phyloP scores from a whole-genome alignment of 30 jellyfish, hydroid and myxozoan species.

The Pseudorhiza aurosa region DNA sequence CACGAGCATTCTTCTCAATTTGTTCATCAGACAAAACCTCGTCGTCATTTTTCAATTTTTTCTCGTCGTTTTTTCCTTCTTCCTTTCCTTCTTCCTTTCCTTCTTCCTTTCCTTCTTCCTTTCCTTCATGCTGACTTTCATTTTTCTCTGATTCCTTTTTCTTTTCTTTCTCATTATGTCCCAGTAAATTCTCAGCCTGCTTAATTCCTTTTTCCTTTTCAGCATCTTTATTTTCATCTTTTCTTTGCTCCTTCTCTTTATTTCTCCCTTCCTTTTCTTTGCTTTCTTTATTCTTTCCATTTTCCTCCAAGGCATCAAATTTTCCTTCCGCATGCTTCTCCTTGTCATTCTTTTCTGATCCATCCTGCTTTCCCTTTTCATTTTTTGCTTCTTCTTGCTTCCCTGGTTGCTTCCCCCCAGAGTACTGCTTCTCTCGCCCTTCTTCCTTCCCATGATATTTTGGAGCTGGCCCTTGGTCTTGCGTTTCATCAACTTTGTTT shows the following conservation, averaged over 20 bases:
- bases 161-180: constrained; percentile 34
- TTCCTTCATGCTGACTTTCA: background rate
- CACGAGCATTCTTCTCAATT: constrained; percentile 82
- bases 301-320: constrained; percentile 39
- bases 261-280: constrained; percentile 3
- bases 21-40: constrained; percentile 76
- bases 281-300: background rate
- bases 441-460: background rate
- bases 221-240: constrained; percentile 12
- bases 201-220: constrained; percentile 9
- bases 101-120: constrained; percentile 3
- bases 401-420: constrained; percentile 6
- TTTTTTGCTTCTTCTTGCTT: background rate
- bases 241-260: constrained; percentile 6
- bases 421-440: background rate
- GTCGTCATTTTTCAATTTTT: constrained; percentile 8
- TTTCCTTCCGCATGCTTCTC: constrained; percentile 40
- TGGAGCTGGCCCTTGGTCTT: constrained; percentile 47
- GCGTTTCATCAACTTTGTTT: constrained; percentile 21
- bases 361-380: background rate
- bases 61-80: constrained; percentile 14
- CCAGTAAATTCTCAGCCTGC: constrained; percentile 46
- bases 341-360: background rate
- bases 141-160: background rate
- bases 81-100: background rate